phyloP scores from a whole-genome alignment of 2,888 invertebrate species.

The Invenusta paracnida region DNA sequence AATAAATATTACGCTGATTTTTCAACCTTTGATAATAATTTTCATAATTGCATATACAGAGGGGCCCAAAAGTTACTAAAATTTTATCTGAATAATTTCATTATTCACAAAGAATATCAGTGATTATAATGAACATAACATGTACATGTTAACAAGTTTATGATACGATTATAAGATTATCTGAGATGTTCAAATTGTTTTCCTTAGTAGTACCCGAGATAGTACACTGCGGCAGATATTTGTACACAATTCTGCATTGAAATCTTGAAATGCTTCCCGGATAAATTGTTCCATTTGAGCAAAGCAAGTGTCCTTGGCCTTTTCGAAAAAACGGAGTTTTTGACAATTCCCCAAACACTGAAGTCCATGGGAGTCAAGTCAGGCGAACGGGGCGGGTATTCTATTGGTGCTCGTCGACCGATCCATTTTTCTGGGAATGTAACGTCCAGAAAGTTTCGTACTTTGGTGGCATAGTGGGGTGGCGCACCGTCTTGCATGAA shows the following conservation, averaged over 20 bases:
- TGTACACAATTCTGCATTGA: conserved; percentile 29
- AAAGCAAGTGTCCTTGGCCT: neutral
- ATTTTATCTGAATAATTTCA: conserved; percentile 10
- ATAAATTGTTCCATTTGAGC: neutral
- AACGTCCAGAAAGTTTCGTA: conserved; percentile 20
- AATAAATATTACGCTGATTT: no score
- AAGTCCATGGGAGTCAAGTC: conserved; percentile 27
- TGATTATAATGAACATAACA: neutral
- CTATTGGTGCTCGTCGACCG: conserved; percentile 14
- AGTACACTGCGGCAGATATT: conserved; percentile 23
- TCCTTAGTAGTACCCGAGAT: neutral
- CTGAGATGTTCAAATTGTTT: neutral
- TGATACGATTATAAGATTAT: conserved; percentile 1
- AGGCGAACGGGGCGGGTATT: conserved; percentile 3
- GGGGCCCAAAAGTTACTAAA: conserved; percentile 36
- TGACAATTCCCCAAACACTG: conserved; percentile 26
- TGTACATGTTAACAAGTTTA: conserved; percentile 8
- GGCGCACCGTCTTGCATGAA: conserved; percentile 32
- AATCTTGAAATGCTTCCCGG: conserved; percentile 26
- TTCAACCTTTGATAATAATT: no score
- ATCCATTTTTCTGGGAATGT: conserved; percentile 33
- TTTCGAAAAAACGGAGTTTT: conserved; percentile 27
- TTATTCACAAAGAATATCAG: conserved; percentile 17
- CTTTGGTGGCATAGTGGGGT: conserved; percentile 9
- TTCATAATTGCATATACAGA: neutral